Conservation (phyloP, 2,888 invertebrate genomes). For the Lepidochitona cinerea region DNA sequence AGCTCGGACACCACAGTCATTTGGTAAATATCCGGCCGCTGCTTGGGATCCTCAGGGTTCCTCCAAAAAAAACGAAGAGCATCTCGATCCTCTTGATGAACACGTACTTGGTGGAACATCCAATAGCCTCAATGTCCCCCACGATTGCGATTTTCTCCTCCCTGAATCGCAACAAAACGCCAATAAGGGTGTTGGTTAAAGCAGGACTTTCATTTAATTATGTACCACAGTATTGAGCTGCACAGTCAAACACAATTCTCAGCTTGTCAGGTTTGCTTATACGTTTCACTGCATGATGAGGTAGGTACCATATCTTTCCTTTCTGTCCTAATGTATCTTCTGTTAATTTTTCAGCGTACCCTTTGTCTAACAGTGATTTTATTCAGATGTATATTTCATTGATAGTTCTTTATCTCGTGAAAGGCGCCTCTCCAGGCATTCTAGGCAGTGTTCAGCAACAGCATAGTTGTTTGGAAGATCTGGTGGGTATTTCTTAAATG, state of each 20-base stretch:
- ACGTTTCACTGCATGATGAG: background rate
- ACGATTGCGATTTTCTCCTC: background rate
- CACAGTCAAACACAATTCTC: slow-evolving; percentile 10
- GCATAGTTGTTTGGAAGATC: background rate
- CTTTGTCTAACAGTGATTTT: background rate
- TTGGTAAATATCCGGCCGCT: background rate
- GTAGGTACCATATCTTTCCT: background rate
- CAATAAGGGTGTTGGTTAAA: background rate
- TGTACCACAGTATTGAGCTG: background rate
- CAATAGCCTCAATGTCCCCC: slow-evolving; percentile 17
- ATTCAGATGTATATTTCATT: background rate
- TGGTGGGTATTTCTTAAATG: background rate
- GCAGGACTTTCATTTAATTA: background rate
- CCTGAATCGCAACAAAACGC: background rate
- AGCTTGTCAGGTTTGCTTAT: background rate
- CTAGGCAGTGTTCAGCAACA: background rate
- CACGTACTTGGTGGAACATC: slow-evolving; percentile 13
- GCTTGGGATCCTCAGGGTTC: background rate
- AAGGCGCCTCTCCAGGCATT: background rate
- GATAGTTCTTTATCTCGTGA: background rate
- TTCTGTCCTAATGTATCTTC: background rate
- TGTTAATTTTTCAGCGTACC: background rate
- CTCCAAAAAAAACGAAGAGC: slow-evolving; percentile 1
- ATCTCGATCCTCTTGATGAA: background rate
- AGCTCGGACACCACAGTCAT: slow-evolving; percentile 8